phyloP scores from a whole-genome alignment of 2,888 invertebrate species.

The Amphiduros pacificus region DNA sequence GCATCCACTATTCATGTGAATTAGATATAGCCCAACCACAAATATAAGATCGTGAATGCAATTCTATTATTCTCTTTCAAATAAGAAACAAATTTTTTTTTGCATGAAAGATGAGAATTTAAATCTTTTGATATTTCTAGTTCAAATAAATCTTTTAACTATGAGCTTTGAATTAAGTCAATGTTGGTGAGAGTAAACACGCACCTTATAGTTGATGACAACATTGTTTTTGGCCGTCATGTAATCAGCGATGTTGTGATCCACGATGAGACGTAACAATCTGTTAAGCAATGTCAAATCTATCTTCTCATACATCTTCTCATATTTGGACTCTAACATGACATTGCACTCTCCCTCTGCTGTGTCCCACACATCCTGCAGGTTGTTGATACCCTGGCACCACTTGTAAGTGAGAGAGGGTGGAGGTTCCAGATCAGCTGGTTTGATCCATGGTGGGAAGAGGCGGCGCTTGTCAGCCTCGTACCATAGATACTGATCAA shows the following conservation, averaged over 20 bases:
- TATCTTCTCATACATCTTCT: conserved; percentile 99
- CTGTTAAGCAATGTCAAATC: conserved; percentile 97
- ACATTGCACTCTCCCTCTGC: conserved; percentile 99
- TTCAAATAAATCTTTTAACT: no score
- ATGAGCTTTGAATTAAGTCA: no score
- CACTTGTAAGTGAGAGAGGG: conserved; percentile 84
- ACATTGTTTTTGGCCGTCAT: conserved; percentile 99
- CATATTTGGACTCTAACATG: conserved; percentile 92
- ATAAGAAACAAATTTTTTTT: no score
- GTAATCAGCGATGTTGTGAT: conserved; percentile 99
- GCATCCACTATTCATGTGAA: no score
- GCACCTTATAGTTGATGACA: conserved; percentile 96
- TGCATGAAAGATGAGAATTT: no score
- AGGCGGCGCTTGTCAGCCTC: conserved; percentile 97
- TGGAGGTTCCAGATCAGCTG: conserved; percentile 96
- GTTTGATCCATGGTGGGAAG: conserved; percentile 99
- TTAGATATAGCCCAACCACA: no score
- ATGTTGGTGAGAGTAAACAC: no score
- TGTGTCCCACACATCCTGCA: conserved; percentile 94
- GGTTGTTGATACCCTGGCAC: conserved; percentile 99
- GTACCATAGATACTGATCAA: conserved; percentile 97
- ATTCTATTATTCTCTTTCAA: no score
- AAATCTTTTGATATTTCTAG: no score
- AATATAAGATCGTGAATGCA: no score
- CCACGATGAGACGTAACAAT: conserved; percentile 92